Base-by-base conservation (phyloP, 2,888 invertebrate genomes). In the Ypsolopha sequella region DNA sequence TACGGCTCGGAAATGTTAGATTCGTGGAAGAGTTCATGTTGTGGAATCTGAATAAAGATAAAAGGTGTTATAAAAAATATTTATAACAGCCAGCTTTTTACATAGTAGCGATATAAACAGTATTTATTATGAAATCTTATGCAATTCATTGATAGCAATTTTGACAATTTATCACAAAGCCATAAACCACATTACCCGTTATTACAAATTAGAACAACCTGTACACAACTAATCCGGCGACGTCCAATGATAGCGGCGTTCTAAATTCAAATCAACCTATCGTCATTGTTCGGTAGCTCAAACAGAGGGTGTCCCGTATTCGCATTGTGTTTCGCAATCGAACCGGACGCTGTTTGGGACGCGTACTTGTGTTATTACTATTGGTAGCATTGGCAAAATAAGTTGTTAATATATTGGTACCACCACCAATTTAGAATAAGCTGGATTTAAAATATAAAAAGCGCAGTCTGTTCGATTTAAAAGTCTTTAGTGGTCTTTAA, bases 1-100 rank as follows among this genome's bases (percentile, higher is more conserved):
- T 24, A 9, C 55, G 53, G 54, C 50, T 55, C 53, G 57, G 51
- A 56, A 53, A 53, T 51, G 51, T 13, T 24, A 43, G 24, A 14
- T 43, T 13, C 43, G 9, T 11, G 13, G 4, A 24, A 43, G 43
- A 43, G 24, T 38, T 38, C n/a, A 39, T 10, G 24, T 13, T 7
- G 7, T 14, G 24, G 14, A 14, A 43, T 14, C 43, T 14, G n/a
- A 0, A n/a, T 41, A 7, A 14, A 7, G 9, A 7, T 43, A 6
- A 6, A 43, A 7, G 6, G 13, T 14, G 8, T 14, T 9, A 43
- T 43, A 43, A 11, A 13, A n/a, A n/a, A n/a, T n/a, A n/a, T n/a
- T n/a, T n/a, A n/a, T n/a, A n/a, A n/a, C n/a, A n/a, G n/a, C n/a
- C n/a, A n/a, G n/a, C n/a, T n/a, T n/a, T n/a, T n/a, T n/a, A n/a